Conservation (phyloP, 1,140 invertebrate genomes). For the Pantala flavescens region DNA sequence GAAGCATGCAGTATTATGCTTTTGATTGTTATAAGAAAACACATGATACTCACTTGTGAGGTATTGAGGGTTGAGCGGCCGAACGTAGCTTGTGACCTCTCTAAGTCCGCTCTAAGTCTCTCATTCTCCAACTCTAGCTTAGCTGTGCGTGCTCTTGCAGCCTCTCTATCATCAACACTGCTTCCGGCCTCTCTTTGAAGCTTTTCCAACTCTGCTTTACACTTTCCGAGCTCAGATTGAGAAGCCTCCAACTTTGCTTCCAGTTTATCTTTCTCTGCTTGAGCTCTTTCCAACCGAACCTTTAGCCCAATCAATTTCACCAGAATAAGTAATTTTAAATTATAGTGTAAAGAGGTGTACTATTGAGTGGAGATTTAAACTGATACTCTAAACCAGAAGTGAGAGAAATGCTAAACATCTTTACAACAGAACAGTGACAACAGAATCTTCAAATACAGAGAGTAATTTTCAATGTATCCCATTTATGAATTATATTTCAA, state of each 20-base stretch:
- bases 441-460: no score
- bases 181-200: conserved; percentile 78
- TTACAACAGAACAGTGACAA: no score
- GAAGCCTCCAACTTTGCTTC: conserved; percentile 85
- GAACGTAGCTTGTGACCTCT: conserved; percentile 69
- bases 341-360: not conserved
- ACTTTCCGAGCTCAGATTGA: conserved; percentile 85
- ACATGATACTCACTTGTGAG: conserved; percentile 23
- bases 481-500: no score
- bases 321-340: not conserved
- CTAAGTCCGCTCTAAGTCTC: conserved; percentile 69
- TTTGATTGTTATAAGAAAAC: no score
- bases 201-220: conserved; percentile 85
- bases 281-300: conserved; percentile 27
- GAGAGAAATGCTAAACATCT: no score
- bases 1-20: no score
- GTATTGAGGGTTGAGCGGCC: conserved; percentile 62
- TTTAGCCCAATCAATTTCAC: conserved; percentile 19
- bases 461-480: no score
- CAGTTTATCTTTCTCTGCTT: conserved; percentile 79
- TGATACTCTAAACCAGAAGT: no score
- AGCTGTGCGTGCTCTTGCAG: conserved; percentile 72
- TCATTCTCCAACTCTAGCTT: conserved; percentile 84
- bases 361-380: no score
- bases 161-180: conserved; percentile 79